Base-by-base conservation (phyloP, 2,888 invertebrate species). In the Ormyrus thymus region DNA sequence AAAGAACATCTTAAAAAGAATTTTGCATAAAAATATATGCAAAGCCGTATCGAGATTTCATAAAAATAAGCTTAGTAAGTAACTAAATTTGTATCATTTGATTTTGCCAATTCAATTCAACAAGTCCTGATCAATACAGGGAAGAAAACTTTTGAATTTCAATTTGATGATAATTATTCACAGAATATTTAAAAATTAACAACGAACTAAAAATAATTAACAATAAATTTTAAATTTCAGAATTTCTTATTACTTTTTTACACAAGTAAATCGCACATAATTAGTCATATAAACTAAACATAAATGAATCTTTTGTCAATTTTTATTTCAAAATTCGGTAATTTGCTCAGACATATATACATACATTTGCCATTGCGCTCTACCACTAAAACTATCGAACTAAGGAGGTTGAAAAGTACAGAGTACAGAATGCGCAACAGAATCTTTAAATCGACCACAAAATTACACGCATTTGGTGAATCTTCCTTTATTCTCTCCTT, bases 401-500 rank as follows among this genome's bases (percentile, higher is more conserved):
- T 51, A 55, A 78, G n/a, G 55, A 76, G 7, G 62, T 13, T 53
- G 13, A 29, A 66, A 70, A 29, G 29, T 29, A 29, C 29, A 29
- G 29, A 29, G 29, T 29, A 29, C 45, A 66, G 9, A 66, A 69
- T 78, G 7, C 55, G 62, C 65, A 79, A 76, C 6, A 29, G 58
- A 70, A 75, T 13, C 46, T 56, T 45, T 55, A 59, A 71, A 75
- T 66, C 46, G 70, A 45, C 61, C 55, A 53, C 70, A 75, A 69
- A 45, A 65, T 61, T 71, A 70, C 58, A 69, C 29, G 48, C 70
- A 71, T 75, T 79, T 79, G 70, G 75, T 78, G 65, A 29, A 29
- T 29, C 46, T 70, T 72, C 13, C 50, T 58, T 62, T 59, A 43
- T 53, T 61, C 55, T 43, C 7, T 66, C 7, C 11, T 13, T 51